Evolutionary conservation across 2,888 invertebrate species (phyloP), one percentile per base, ranked within the genome.

Genomic region (Gisinianus flammeolus): DNA sequence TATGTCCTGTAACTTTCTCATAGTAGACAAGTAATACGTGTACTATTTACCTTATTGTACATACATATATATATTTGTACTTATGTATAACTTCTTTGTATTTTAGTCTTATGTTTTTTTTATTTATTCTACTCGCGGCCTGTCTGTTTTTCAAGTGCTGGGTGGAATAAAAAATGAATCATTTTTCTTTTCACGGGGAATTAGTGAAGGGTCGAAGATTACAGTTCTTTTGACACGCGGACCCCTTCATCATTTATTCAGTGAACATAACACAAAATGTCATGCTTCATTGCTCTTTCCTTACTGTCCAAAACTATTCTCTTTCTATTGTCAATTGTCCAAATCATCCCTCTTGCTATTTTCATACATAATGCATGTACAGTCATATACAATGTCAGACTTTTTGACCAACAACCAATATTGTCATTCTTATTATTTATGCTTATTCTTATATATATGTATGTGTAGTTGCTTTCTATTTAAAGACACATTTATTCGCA

Each of bases 231-330:
- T 54, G 24, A 62, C 62, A 62, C 62, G 12, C 12, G 8, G 19
- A 26, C 19, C 3, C 8, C 62, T 62, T 62, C 26, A 24, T 62
- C 4, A 22, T 62, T 62, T 62, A 62, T 62, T 62, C 62, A 24
- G 22, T 62, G 19, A 10, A 56, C 12, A n/a, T n/a, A n/a, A 56
- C 12, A 44, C 44, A 56, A 56, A 4, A n/a, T 56, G 56, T 19
- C 26, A 22, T 62, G 62, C 62, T 62, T 62, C 26, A 19, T 22
- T 62, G 62, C 62, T 62, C 62, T 62, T 62, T 62, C 62, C 26
- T 62, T 22, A 62, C 62, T 62, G 19, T 62, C 24, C 12, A 10
- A 4, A 8, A 4, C 8, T 12, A 24, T 24, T 62, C 3, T 62
- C 26, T n/a, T 19, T 54, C n/a, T 54, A n/a, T 8, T 16, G 4